These are phyloP conservation scores for Nasonia giraulti DNA, from an alignment of 1,140 invertebrate genomes.

Conservation along the genomic window DNA sequence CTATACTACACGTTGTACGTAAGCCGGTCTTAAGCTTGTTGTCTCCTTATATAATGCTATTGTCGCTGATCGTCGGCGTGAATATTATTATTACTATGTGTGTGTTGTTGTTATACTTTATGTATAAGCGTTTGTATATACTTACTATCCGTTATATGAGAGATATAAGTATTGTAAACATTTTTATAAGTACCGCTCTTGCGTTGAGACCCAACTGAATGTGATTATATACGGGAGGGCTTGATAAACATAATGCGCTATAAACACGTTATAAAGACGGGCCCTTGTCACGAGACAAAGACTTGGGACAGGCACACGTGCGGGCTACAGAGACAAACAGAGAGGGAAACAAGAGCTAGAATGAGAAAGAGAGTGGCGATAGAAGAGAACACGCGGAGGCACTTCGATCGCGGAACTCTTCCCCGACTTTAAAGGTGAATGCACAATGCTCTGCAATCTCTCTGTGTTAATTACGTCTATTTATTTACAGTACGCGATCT, in stretches of 20 bases:
- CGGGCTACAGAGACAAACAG: conserved; percentile 60
- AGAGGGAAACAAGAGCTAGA: conserved; percentile 63
- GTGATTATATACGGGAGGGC: conserved; percentile 56
- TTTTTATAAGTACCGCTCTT: conserved; percentile 59
- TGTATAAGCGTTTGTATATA: conserved; percentile 72
- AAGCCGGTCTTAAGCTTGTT: conserved; percentile 68
- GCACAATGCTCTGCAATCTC: conserved; percentile 75
- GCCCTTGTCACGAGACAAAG: conserved; percentile 63
- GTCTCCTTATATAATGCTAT: conserved; percentile 63
- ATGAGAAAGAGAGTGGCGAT: conserved; percentile 44
- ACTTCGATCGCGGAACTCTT: conserved; percentile 68
- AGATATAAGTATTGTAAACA: conserved; percentile 73
- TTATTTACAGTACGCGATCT: conserved; percentile 72
- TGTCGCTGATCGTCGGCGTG: conserved; percentile 43
- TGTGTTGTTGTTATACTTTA: conserved; percentile 67
- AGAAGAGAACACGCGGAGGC: conserved; percentile 63
- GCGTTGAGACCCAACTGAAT: conserved; percentile 59
- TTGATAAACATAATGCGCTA: conserved; percentile 6
- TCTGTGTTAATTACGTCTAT: conserved; percentile 73
- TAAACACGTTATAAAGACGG: conserved; percentile 22
- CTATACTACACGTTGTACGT: conserved; percentile 64
- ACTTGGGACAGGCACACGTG: conserved; percentile 69
- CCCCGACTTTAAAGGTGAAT: conserved; percentile 74
- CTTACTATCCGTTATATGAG: conserved; percentile 63
- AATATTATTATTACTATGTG: conserved; percentile 48